Evolutionary conservation across 2,113 vertebrate species (phyloP).

Genomic region (Sinosuthora webbiana): DNA sequence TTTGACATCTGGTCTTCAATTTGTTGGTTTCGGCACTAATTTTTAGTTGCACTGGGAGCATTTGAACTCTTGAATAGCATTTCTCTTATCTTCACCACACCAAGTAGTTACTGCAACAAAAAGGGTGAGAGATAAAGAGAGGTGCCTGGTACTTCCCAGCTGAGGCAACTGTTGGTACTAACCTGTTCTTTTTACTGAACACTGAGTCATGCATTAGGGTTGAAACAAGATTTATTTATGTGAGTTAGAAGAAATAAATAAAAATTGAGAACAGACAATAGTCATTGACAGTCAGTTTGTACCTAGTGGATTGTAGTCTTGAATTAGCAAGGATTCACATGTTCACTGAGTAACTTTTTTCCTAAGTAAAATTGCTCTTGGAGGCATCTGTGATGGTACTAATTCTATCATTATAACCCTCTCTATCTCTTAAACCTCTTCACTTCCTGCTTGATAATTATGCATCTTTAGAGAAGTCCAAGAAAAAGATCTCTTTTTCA

Average conservation of each 20-base stretch:
- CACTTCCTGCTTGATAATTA: background rate
- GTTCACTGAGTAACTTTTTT: background rate
- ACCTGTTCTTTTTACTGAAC: background rate
- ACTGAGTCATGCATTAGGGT: background rate
- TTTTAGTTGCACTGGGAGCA: slow-evolving; percentile 33
- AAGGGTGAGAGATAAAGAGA: background rate
- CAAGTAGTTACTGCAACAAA: slow-evolving; percentile 45
- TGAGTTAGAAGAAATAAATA: slow-evolving; percentile 4
- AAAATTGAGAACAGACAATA: background rate
- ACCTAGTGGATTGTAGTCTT: background rate
- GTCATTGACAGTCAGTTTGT: background rate
- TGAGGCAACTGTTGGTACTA: background rate
- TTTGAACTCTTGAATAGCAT: background rate
- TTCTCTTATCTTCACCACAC: slow-evolving; percentile 47
- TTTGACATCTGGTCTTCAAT: slow-evolving; percentile 3
- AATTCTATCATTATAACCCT: background rate
- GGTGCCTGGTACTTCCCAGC: background rate
- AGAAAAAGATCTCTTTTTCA: background rate
- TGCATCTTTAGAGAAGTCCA: background rate
- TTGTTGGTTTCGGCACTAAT: background rate
- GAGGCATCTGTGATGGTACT: background rate
- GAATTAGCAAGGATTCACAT: background rate
- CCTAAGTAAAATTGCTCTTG: background rate
- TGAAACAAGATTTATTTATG: background rate
- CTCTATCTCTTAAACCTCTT: background rate